Evolutionary conservation across 2,797 vertebrate species (phyloP).

Genomic region (Cirrhinus mrigala): DNA sequence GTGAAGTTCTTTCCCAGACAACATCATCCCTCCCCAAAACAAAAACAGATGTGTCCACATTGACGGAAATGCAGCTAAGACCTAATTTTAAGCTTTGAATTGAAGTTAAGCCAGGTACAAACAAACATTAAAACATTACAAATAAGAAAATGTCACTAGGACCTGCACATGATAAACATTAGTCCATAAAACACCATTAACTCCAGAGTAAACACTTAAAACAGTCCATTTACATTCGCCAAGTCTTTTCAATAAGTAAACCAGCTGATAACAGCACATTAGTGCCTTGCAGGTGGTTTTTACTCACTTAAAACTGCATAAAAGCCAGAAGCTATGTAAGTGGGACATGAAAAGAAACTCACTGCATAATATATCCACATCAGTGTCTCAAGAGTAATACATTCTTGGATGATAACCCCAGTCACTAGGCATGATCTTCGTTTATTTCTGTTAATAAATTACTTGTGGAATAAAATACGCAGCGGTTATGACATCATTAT

Average conservation of each 20-base stretch:
- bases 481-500: constrained; percentile 60
- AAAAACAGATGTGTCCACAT: constrained; percentile 68
- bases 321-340: neutral
- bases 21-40: constrained; percentile 60
- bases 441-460: constrained; percentile 42
- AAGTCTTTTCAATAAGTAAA: neutral
- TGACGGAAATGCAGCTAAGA: constrained; percentile 50
- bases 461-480: constrained; percentile 43
- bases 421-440: neutral
- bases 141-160: neutral
- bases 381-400: neutral
- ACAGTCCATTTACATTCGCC: neutral
- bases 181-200: neutral
- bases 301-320: constrained; percentile 5
- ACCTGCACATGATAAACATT: neutral
- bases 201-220: neutral
- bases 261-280: neutral
- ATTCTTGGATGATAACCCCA: neutral
- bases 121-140: neutral
- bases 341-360: neutral
- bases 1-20: constrained; percentile 28
- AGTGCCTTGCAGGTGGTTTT: neutral
- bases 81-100: constrained; percentile 45
- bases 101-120: constrained; percentile 42
- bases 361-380: neutral